Evolutionary conservation across 2,888 invertebrate genomes (phyloP), one percentile per base, ranked within the genome.

Genomic region (Campoplex capitator): DNA sequence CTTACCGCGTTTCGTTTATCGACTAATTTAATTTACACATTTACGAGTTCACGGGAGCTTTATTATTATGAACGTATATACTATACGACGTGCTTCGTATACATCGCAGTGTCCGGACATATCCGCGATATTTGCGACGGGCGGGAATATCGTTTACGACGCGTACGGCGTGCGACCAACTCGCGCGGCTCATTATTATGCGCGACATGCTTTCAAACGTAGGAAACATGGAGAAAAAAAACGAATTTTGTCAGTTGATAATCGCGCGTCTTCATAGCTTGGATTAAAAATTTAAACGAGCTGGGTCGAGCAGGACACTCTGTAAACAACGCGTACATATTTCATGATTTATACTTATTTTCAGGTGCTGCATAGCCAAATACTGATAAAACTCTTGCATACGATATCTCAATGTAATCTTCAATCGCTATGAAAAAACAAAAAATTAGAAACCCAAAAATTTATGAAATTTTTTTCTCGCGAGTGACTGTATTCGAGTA

Each of bases 241-340:
- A 45, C 48, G 48, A 78, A 73, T 85, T 86, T 58, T 83, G 84
- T 85, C 87, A 88, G 89, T 90, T 68, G 88, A 86, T 81, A 80
- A 23, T 23, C 23, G 23, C 78, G 88, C 86, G 89, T 89, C 88
- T 87, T 86, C 88, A 84, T 88, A 90, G 88, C 91, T 89, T 88
- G 89, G 89, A 92, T 93, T 91, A 91, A 87, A 92, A 23, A 23
- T 91, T 92, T 88, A 91, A 91, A 90, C 90, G 81, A 76, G 80
- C 81, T 71, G 75, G 28, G 75, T 68, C 51, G 45, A 51, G 38
- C 65, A 58, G 23, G 23, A 23, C 23, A 68, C 58, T 71, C 45
- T n/a, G 38, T 77, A 67, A 74, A 74, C 0, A 74, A 42, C 42
- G 23, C 35, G 35, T 77, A 35, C 28, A 23, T 48, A 62, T 58